These are phyloP conservation scores for Oscheius sp. DNA, from an alignment of 2,888 invertebrate species.

Conservation along the genomic window DNA sequence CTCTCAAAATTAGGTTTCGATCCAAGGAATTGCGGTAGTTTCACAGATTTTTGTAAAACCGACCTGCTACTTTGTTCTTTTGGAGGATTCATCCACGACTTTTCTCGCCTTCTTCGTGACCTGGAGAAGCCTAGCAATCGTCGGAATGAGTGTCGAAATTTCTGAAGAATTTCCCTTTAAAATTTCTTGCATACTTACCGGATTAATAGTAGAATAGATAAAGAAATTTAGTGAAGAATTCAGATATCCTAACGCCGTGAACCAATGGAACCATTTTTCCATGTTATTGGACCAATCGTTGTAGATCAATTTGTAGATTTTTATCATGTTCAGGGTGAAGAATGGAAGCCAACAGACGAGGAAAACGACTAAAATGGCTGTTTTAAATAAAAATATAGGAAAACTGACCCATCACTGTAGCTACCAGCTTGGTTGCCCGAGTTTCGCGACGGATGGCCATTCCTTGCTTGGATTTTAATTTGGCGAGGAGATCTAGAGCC, in stretches of 20 bases:
- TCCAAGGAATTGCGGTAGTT: background rate
- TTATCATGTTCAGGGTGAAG: constrained; percentile 75
- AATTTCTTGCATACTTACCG: constrained; percentile 38
- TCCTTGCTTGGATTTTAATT: constrained; percentile 72
- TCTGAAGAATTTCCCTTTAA: constrained; percentile 51
- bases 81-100: constrained; percentile 69
- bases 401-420: constrained; percentile 75
- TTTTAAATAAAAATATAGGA: constrained; percentile 3
- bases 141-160: constrained; percentile 71
- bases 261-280: constrained; percentile 64
- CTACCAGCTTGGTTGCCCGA: constrained; percentile 73
- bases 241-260: constrained; percentile 74
- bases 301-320: constrained; percentile 68
- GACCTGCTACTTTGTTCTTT: constrained; percentile 52
- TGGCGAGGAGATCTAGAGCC: constrained; percentile 70
- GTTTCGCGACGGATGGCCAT: constrained; percentile 73
- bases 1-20: background rate
- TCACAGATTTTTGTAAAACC: background rate
- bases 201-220: constrained; percentile 76
- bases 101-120: constrained; percentile 59
- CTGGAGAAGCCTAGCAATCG: constrained; percentile 65
- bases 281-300: constrained; percentile 62
- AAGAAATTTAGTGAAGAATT: constrained; percentile 76
- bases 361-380: constrained; percentile 75
- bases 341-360: constrained; percentile 77